These are phyloP conservation scores for Dufourea novaeangliae DNA, from an alignment of 1,140 invertebrate genomes.

Conservation along the genomic window DNA sequence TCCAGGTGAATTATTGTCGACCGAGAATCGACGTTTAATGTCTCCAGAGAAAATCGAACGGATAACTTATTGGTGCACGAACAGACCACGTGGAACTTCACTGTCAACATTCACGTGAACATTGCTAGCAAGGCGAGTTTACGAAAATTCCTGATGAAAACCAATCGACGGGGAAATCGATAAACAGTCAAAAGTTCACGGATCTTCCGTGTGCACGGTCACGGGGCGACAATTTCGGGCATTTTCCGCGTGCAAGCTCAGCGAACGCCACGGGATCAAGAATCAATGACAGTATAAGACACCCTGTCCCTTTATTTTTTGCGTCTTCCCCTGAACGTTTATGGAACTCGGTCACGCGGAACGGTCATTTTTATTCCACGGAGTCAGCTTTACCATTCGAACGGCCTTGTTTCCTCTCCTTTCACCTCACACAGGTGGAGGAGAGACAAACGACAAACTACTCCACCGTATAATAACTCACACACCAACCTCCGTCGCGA, in stretches of 20 bases:
- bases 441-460: not conserved
- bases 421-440: too few relatives aligned
- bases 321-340: slow-evolving; percentile 24
- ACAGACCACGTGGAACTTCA: too few relatives aligned
- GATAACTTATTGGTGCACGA: too few relatives aligned
- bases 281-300: slow-evolving; percentile 22
- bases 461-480: slow-evolving; percentile 17
- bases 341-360: slow-evolving; percentile 42
- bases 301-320: not conserved
- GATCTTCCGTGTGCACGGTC: not conserved
- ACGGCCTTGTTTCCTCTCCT: slow-evolving; percentile 1
- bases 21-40: not conserved
- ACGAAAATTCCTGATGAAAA: too few relatives aligned
- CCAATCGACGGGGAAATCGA: not conserved
- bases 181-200: not conserved
- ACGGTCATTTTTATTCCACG: slow-evolving; percentile 39
- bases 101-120: too few relatives aligned
- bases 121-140: too few relatives aligned
- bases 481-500: too few relatives aligned
- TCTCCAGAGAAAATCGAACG: too few relatives aligned
- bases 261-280: slow-evolving; percentile 23
- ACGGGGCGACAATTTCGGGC: slow-evolving; percentile 12
- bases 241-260: slow-evolving; percentile 29
- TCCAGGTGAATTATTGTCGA: slow-evolving; percentile 13
- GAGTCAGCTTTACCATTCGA: slow-evolving; percentile 39